A percentile compares a stretch with the other conserved stretches of the same genome.
phyloP scores from a whole-genome alignment of 2,888 invertebrate genomes.

The Griposia aprilina region DNA sequence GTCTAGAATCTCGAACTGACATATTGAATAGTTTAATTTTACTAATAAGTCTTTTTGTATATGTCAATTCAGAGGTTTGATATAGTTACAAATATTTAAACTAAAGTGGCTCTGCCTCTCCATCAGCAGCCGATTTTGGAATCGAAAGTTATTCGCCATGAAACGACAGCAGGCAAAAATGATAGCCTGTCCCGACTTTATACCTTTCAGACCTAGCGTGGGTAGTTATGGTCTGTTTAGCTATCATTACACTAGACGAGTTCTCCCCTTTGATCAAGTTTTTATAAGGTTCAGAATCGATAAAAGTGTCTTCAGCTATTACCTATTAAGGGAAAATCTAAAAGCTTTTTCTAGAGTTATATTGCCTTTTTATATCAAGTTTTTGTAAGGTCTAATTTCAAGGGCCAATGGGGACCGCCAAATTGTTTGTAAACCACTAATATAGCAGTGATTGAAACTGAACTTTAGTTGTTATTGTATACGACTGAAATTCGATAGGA shows the following conservation, averaged over 20 bases:
- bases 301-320: background rate
- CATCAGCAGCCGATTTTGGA: background rate
- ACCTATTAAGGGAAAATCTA: background rate
- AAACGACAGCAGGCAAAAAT: slow-evolving; percentile 9
- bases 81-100: background rate
- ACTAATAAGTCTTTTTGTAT: background rate
- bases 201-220: background rate
- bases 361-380: background rate
- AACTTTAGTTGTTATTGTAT: background rate
- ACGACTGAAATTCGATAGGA: background rate
- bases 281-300: background rate
- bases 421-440: background rate
- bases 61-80: background rate
- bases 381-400: background rate
- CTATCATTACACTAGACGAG: slow-evolving; percentile 6
- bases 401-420: background rate
- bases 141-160: background rate
- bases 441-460: background rate
- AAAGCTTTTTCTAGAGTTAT: background rate
- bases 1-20: no score
- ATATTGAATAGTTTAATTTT: background rate
- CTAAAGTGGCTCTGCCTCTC: background rate
- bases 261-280: slow-evolving; percentile 14
- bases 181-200: background rate
- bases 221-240: slow-evolving; percentile 8